A percentile compares a stretch with the other conserved stretches of the same genome.
Evolutionary conservation across 2,797 vertebrate genomes (phyloP).

Genomic region (Esox lucius): DNA sequence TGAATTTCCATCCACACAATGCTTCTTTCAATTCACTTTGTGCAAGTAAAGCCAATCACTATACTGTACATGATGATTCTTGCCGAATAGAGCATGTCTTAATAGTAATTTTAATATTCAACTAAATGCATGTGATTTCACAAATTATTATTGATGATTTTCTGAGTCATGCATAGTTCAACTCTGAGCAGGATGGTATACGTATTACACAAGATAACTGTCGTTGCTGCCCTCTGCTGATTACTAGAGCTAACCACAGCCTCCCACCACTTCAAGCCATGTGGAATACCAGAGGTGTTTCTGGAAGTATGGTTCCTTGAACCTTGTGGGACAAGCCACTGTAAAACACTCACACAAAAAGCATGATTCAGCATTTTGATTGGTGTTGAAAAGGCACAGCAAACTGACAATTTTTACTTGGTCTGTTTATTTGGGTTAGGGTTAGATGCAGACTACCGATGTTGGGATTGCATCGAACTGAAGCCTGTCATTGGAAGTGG

Average conservation of each 20-base stretch:
- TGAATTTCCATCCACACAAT: not conserved
- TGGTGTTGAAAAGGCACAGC: not conserved
- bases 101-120: not conserved
- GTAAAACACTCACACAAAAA: conserved; percentile 9
- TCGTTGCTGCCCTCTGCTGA: conserved; percentile 57
- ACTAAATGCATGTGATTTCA: not conserved
- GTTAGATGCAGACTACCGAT: conserved; percentile 63
- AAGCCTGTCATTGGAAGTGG: not conserved
- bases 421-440: conserved; percentile 59
- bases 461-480: conserved; percentile 50
- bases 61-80: not conserved
- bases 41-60: not conserved
- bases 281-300: not conserved
- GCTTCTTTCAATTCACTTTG: not conserved
- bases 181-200: not conserved
- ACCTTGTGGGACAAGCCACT: not conserved
- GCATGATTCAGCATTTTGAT: not conserved
- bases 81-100: not conserved
- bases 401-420: conserved; percentile 17
- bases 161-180: not conserved
- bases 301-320: not conserved
- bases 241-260: conserved; percentile 33
- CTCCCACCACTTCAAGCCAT: not conserved
- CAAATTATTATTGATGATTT: not conserved
- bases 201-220: not conserved